Evolutionary conservation across 2,888 invertebrate species (phyloP), one percentile per base, ranked within the genome.

Genomic region (Clostera curtula): DNA sequence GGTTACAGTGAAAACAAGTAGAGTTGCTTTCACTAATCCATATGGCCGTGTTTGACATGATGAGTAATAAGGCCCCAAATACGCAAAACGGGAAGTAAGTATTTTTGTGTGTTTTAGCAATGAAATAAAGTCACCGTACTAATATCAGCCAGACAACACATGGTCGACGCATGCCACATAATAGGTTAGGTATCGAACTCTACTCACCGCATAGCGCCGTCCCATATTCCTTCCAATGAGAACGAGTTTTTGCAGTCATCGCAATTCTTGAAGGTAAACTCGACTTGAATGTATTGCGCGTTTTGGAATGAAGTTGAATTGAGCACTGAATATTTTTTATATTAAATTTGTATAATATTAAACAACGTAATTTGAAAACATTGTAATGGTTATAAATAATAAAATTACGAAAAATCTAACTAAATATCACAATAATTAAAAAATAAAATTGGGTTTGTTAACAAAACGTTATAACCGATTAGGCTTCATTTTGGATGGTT

Each of bases 211-310:
- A 84, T 50, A 85, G 66, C 56, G 85, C 84, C 62, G 80, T 82
- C 71, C 76, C 82, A 72, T 85, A 85, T 79, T 85, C 85, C 74
- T 84, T 85, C 84, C 82, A 84, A 73, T 85, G 84, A 62, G 83
- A 82, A 66, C 79, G 79, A 71, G 79, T 72, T 73, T 76, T 82
- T 61, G 79, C 73, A 65, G 83, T 79, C 84, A 84, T 84, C 64
- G 69, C 51, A 60, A 64, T 54, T 62, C 58, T 59, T 63, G 54
- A 55, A 59, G 50, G 43, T 50, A 64, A 60, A 57, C 46, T 56
- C 55, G 61, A 56, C 53, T 58, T 52, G 57, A 61, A 53, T 62
- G n/a, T 64, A 72, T 62, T 69, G 71, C 70, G 65, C 40, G 64
- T 62, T 73, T 75, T 82, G 83, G 83, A 83, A 83, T 83, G 83